phyloP scores from a whole-genome alignment of 2,797 vertebrate genomes.

The Aldrovandia affinis region DNA sequence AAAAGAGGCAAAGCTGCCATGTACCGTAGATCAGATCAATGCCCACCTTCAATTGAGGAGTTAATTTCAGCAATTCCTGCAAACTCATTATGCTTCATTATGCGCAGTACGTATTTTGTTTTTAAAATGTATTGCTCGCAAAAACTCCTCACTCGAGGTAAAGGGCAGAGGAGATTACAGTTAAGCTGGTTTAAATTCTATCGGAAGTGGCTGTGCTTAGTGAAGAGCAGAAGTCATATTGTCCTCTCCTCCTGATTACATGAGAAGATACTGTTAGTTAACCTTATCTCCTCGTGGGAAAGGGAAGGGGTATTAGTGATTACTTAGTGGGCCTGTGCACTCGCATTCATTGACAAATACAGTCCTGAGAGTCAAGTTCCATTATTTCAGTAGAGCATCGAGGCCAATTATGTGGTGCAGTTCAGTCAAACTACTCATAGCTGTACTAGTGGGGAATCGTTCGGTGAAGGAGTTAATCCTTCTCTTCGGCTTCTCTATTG shows the following conservation, averaged over 20 bases:
- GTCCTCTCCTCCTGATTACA: not conserved
- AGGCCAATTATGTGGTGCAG: not conserved
- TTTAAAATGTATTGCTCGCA: not conserved
- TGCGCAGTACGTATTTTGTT: not conserved
- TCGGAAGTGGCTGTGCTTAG: too few species aligned
- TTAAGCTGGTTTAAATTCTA: too few species aligned
- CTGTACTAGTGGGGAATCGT: too few species aligned
- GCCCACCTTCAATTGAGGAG: too few species aligned
- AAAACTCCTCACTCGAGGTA: not conserved
- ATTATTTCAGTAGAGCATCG: not conserved
- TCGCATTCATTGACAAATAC: conserved; percentile 1
- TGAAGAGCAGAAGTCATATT: not conserved
- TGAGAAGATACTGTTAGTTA: not conserved
- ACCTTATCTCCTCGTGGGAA: not conserved
- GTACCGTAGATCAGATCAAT: not conserved
- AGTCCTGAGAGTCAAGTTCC: not conserved
- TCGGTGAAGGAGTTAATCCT: not conserved
- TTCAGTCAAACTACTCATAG: not conserved
- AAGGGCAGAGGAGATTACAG: not conserved
- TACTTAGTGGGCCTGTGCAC: not conserved
- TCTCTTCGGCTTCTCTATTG: not conserved
- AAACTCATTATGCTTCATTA: too few species aligned
- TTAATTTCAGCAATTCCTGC: too few species aligned
- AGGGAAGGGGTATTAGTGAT: not conserved
- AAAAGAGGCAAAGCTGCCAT: not conserved